Base-by-base conservation (phyloP, 2,888 invertebrate genomes). In the Trichopria drosophilae region DNA sequence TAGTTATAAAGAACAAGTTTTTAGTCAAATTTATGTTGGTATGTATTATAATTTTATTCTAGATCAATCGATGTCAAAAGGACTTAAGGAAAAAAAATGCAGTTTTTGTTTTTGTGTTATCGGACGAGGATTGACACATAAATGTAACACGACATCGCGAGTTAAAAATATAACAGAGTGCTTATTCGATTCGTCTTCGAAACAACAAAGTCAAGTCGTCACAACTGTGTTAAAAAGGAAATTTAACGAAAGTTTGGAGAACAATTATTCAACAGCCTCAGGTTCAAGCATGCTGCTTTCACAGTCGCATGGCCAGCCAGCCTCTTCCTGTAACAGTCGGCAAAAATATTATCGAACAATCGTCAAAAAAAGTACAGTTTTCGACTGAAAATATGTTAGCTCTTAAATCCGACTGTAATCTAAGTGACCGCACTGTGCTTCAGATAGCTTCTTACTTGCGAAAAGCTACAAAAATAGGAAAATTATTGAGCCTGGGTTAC, bases 61-160 rank as follows among this genome's bases (percentile, higher is more conserved):
- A n/a, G n/a, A n/a, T n/a, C n/a, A n/a, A n/a, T n/a, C n/a, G n/a
- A n/a, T n/a, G n/a, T n/a, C n/a, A n/a, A n/a, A n/a, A n/a, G n/a
- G n/a, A n/a, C n/a, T n/a, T n/a, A n/a, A n/a, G 34, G 16, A 22
- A 43, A 43, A 43, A 43, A 32, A 34, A 16, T 43, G 45, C 15
- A 22, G 37, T 37, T 13, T 36, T 10, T 45, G 37, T 15, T 45
- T 45, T 16, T 29, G 37, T 37, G 29, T 19, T 6, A 46, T 46
- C 37, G 37, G 45, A 36, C 35, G 36, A 28, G 45, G 45, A 16
- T 32, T 32, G 23, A 13, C 32, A 23, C 43, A 43, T 43, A 23
- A 22, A 43, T 43, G 43, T 43, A 24, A 19, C 24, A 23, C 16
- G 32, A 32, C 10, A 22, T 43, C 43, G 31, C 43, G 43, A 31